phyloP scores from a whole-genome alignment of 2,888 invertebrate species.

The Antheraea yamamai region DNA sequence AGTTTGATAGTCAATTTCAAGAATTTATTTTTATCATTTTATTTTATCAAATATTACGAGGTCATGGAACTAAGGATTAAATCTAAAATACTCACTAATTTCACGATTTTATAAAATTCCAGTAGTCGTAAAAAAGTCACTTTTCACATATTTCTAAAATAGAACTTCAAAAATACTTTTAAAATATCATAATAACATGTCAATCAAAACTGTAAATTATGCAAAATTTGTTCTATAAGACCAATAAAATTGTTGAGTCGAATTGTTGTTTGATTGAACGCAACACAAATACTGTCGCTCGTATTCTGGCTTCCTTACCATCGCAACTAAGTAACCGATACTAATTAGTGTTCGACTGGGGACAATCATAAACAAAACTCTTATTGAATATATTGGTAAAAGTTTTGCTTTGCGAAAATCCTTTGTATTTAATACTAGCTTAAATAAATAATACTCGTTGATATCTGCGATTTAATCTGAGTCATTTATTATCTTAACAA shows the following conservation, averaged over 20 bases:
- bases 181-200: background rate
- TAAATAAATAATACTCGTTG: background rate
- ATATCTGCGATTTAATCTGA: too few species aligned
- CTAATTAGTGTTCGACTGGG: background rate
- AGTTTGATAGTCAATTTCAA: too few species aligned
- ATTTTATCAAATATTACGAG: too few species aligned
- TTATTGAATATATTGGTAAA: background rate
- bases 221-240: background rate
- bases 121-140: background rate
- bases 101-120: background rate
- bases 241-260: background rate
- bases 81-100: slow-evolving; percentile 16
- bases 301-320: background rate
- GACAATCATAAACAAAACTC: background rate
- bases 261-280: background rate
- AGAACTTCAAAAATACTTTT: background rate
- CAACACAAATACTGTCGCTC: background rate
- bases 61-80: background rate
- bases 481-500: too few species aligned
- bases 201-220: background rate
- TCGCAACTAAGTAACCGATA: slow-evolving; percentile 8
- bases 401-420: too few species aligned
- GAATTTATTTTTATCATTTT: too few species aligned
- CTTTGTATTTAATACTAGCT: too few species aligned
- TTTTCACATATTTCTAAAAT: background rate